Base-by-base conservation (phyloP, 1,140 invertebrate genomes). In the Reticulitermes speratus region DNA sequence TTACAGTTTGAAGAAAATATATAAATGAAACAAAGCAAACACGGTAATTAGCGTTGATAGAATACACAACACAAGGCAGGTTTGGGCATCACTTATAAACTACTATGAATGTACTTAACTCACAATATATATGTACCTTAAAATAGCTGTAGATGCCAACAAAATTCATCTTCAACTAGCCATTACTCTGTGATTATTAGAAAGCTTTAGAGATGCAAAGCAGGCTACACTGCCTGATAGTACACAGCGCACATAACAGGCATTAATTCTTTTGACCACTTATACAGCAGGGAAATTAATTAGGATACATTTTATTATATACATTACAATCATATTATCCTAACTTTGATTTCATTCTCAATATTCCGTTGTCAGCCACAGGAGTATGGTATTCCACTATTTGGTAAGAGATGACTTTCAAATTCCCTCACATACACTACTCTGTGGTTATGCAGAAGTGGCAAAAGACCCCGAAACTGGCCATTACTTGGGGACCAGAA, bases 401-500 rank as follows among this genome's bases (percentile, higher is more conserved):
- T 1, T 55, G 19, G 5, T 6, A 11, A 75, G 25, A 75, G 9
- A 8, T 30, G 9, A n/a, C 9, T 30, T n/a, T 25, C 8, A n/a
- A 65, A 75, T 12, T 30, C n/a, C 6, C 2, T 30, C 3, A 30
- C n/a, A 75, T 65, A 23, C 25, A 5, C 14, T 23, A 19, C n/a
- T 2, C n/a, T n/a, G n/a, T n/a, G 65, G 25, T 30, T 30, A 30
- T 30, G 8, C 11, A n/a, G n/a, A 75, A 75, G 65, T 75, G n/a
- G 25, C 14, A 11, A 30, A 75, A 25, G 65, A 75, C n/a, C 25
- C 25, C 7, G n/a, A 25, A 75, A 75, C 9, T 30, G 65, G 25
- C 65, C 45, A 38, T 75, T 87, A 85, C 81, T 87, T 87, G 87
- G 91, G 81, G 86, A 95, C 92, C 82, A 96, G 92, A 87, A 97